Evolutionary conservation across 2,888 invertebrate genomes (phyloP), one percentile per base, ranked within the genome.

Genomic region (Parascotia fuliginaria): DNA sequence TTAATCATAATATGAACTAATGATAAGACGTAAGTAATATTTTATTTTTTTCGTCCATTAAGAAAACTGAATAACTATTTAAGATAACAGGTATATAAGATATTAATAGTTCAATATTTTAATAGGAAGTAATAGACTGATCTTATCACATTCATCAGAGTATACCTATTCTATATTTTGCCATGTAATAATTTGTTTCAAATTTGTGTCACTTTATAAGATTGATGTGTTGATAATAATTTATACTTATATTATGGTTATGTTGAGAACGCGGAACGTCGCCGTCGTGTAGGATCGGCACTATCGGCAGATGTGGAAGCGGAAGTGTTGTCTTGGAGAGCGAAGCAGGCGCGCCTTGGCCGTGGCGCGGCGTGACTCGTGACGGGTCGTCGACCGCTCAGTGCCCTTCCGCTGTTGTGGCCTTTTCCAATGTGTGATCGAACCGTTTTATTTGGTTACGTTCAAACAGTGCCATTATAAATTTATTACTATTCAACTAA

Each of bases 351-450:
- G 31, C 2, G 1, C 13, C 6, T 9, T 13, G 13, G 13, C 31
- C 24, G 24, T 24, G 24, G 24, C 19, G 19, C 19, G 19, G 19
- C 19, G 19, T 2, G 15, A 44, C 51, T n/a, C 19, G 28, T 36
- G 70, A 44, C 51, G 57, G 82, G 80, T 79, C 81, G 76, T 58
- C 75, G 81, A 79, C 77, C 79, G 75, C 67, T 15, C 53, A 55
- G 67, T 71, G 74, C 73, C 74, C 77, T 70, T 70, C 59, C 48
- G 53, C 41, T 27, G 22, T 42, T 15, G 31, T n/a, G 34, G 49
- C 42, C 45, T 48, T 44, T 15, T 15, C 28, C 15, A 15, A 28
- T 24, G 9, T 13, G 19, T 14, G 6, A 16, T 24, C 0, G 3
- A n/a, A 27, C 9, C 16, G 4, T 13, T 1, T 13, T 13, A 9